Evolutionary conservation across 1,140 invertebrate species (phyloP).

Genomic region (Eupristina koningsbergeri): DNA sequence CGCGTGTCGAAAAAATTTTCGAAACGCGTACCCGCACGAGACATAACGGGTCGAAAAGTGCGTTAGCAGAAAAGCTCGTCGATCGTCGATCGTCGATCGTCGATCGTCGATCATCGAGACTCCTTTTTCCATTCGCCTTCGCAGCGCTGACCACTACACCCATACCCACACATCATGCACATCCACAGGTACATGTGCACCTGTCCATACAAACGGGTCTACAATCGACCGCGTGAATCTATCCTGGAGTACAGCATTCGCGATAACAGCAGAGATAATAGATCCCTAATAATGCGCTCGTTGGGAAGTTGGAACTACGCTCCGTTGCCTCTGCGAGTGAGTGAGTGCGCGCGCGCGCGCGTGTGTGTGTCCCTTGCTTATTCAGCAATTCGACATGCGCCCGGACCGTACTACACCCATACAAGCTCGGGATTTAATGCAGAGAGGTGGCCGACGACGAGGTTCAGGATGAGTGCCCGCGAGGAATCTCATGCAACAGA

Average conservation of each 20-base stretch:
- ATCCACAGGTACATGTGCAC: too few relatives aligned
- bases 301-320: conserved; percentile 71
- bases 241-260: neutral
- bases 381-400: conserved; percentile 48
- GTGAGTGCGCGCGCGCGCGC: conserved; percentile 54
- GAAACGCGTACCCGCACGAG: neutral
- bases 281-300: conserved; percentile 48
- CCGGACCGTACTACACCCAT: neutral
- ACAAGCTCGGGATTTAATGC: too few relatives aligned
- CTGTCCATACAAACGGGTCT: too few relatives aligned
- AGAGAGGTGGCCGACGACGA: neutral
- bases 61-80: neutral
- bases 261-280: conserved; percentile 51
- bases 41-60: neutral
- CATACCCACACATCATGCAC: neutral
- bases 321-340: conserved; percentile 66
- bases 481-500: conserved; percentile 60
- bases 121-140: neutral
- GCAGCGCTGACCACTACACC: neutral
- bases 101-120: neutral
- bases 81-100: neutral
- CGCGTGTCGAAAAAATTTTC: too few relatives aligned
- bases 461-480: conserved; percentile 70
- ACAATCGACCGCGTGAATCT: too few relatives aligned
- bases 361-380: conserved; percentile 38